Percentiles rank a stretch among this genome's conserved stretches.
Evolutionary conservation across 2,113 vertebrate genomes (phyloP).

Genomic region (Octodon degus): DNA sequence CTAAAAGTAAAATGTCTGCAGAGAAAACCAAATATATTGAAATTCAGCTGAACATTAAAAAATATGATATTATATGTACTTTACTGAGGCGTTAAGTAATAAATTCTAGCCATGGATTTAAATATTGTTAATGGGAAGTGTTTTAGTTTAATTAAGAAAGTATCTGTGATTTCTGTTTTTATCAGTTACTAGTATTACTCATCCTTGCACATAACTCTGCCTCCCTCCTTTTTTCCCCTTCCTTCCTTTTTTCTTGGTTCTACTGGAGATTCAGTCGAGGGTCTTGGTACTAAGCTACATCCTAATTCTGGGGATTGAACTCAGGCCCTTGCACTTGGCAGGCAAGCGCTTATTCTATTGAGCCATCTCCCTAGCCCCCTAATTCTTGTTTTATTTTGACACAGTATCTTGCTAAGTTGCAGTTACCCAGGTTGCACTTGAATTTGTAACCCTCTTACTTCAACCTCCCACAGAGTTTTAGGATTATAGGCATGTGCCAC

Average conservation of each 20-base stretch:
- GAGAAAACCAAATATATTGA: slow-evolving; percentile 34
- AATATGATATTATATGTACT: background rate
- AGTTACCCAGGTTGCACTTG: background rate
- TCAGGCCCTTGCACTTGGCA: no score
- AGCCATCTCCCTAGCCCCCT: background rate
- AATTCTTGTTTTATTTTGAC: background rate
- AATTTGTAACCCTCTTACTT: background rate
- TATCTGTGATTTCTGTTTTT: slow-evolving; percentile 5
- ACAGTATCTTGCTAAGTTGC: background rate
- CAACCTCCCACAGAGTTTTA: background rate
- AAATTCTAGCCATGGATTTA: background rate
- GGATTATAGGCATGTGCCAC: background rate
- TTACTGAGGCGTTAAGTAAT: background rate
- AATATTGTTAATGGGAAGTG: background rate
- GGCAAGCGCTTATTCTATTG: background rate
- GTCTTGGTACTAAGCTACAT: background rate
- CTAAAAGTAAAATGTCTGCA: background rate
- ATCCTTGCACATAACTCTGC: background rate
- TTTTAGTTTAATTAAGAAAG: background rate
- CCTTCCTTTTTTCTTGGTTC: background rate
- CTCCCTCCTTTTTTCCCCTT: fast-evolving
- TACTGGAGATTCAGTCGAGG: background rate
- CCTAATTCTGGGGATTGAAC: background rate
- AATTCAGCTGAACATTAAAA: slow-evolving; percentile 42
- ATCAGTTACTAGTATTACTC: background rate